Evolutionary conservation across 2,888 invertebrate genomes (phyloP), one percentile per base, ranked within the genome.

Genomic region (Autographa pulchrina): DNA sequence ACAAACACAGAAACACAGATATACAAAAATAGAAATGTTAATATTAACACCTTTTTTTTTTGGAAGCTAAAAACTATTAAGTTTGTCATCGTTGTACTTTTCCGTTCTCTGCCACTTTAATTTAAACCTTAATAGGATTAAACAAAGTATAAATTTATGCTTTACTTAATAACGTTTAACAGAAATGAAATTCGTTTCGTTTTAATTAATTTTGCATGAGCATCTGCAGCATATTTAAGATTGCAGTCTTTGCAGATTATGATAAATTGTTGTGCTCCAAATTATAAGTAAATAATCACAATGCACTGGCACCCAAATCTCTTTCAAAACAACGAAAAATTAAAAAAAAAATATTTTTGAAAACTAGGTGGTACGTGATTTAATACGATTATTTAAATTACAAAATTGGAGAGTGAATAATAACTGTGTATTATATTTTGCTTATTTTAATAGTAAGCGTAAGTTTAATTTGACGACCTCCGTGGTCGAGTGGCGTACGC

Each of bases 111-210:
- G 41, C 66, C 35, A 63, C 54, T 60, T 43, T 31, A 73, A 62
- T 73, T 56, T 38, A 38, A 18, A 68, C 43, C 65, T 5, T 68
- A 68, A 76, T 68, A 59, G 54, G 56, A 74, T 76, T 73, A 63
- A 63, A 56, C 25, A 41, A 32, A 48, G 41, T 38, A 62, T 74
- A 68, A 74, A 78, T 54, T 56, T 48, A 65, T 35, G 43, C 54
- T 14, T 25, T 38, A 25, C 35, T 52, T 52, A 78, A 68, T 74
- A 78, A 74, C 25, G 65, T 60, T 74, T 18, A 67, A 62, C 43
- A 18, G 38, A 18, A 41, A n/a, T 65, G 63, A 35, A 35, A 43
- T 25, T 31, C 13, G 56, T 43, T 35, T 11, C 16, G n/a, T 41
- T 65, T 43, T 25, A 43, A 58, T 58, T 65, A 61, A 60, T 35